Conservation (phyloP, 2,888 invertebrate genomes). For the Eilema depressum region DNA sequence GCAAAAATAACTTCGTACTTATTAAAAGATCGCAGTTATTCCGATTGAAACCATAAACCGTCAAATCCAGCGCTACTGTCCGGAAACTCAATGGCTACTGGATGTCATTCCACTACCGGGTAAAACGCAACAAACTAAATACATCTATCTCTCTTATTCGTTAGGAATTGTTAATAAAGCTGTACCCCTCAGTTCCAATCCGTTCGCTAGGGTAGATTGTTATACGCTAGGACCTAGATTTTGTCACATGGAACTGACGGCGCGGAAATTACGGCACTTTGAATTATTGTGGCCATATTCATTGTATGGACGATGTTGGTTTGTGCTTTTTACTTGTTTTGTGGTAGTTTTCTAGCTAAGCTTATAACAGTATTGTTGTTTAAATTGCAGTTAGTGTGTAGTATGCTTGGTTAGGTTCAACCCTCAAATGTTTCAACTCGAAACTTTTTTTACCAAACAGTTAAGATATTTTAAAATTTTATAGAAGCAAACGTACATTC, state of each 20-base stretch:
- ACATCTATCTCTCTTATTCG: conserved; percentile 35
- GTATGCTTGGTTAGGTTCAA: not conserved
- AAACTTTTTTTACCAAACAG: no score
- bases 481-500: no score
- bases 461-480: no score
- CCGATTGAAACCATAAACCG: conserved; percentile 54
- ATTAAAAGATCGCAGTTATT: conserved; percentile 50
- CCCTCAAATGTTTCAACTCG: no score
- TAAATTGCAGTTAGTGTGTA: not conserved
- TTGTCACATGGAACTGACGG: conserved; percentile 58
- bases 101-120: conserved; percentile 45
- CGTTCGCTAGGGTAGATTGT: conserved; percentile 41
- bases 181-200: conserved; percentile 33
- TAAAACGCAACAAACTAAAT: conserved; percentile 39
- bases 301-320: conserved; percentile 51
- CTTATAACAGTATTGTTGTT: not conserved
- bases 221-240: conserved; percentile 53
- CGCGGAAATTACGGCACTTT: conserved; percentile 61
- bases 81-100: conserved; percentile 48
- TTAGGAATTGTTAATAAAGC: conserved; percentile 17
- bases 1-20: conserved; percentile 41
- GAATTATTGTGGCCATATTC: conserved; percentile 59
- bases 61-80: conserved; percentile 58
- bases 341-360: conserved; percentile 21
- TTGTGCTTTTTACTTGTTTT: conserved; percentile 30